These are phyloP conservation scores for Helicoverpa assulta DNA, from an alignment of 2,888 invertebrate species.

Conservation along the genomic window DNA sequence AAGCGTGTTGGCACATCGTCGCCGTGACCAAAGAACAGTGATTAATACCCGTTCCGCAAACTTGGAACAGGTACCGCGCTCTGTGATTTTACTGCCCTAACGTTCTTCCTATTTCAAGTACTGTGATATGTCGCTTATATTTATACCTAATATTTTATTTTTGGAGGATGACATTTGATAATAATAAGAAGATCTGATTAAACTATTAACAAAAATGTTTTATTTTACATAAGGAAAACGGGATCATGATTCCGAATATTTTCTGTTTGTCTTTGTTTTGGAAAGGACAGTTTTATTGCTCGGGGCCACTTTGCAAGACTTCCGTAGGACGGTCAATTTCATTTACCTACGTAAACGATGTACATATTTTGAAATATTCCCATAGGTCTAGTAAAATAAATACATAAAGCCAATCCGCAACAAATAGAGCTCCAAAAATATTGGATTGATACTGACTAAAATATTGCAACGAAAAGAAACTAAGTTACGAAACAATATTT, in stretches of 20 bases:
- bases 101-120: conserved; percentile 5
- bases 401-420: not conserved
- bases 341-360: too few relatives aligned
- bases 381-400: not conserved
- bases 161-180: too few relatives aligned
- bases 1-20: conserved; percentile 18
- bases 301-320: too few relatives aligned
- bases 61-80: conserved; percentile 21
- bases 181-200: too few relatives aligned
- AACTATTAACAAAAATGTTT: too few relatives aligned
- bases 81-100: conserved; percentile 19
- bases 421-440: not conserved
- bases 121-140: not conserved
- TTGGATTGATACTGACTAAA: not conserved
- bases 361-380: too few relatives aligned
- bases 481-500: conserved; percentile 22
- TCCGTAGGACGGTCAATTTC: too few relatives aligned
- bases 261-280: too few relatives aligned
- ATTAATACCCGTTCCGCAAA: conserved; percentile 55
- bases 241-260: too few relatives aligned
- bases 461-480: not conserved
- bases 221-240: too few relatives aligned
- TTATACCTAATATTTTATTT: not conserved
- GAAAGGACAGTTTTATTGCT: too few relatives aligned
- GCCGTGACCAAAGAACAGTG: conserved; percentile 44